Base-by-base conservation (phyloP, 2,797 vertebrate species). In the Megaceryle alcyon region DNA sequence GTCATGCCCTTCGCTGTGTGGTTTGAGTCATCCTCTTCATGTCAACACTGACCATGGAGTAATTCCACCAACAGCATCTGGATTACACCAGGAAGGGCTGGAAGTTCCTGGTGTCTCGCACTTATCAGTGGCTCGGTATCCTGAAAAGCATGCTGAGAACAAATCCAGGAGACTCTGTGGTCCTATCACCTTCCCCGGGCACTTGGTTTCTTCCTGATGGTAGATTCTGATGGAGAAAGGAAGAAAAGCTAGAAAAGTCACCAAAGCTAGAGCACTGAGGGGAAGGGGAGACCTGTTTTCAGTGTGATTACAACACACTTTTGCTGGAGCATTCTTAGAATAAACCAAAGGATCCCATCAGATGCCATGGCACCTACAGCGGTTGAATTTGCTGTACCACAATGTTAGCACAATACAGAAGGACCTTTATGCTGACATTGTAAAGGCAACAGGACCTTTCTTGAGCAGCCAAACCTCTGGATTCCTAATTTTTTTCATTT, bases 161-260 rank as follows among this genome's bases (percentile, higher is more conserved):
- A 96, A 97, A 94, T 80, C 94, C 94, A 92, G 97, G 81, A 96
- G 53, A 7, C 26, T 41, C 84, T 76, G 13, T 0, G 15, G n/a
- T 43, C 60, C 73, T 3, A 4, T 43, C 54, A 10, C 26, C 41
- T 91, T 78, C 77, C 61, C 61, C 10, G 13, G 75, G 72, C 37
- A 22, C 56, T 80, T 6, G 25, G 41, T 21, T 64, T 54, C 82
- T 53, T 93, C 59, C 81, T 63, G 60, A n/a, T 41, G 60, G 39
- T 29, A 63, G 26, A 63, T 63, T 44, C 59, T 43, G 33, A 15
- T 6, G 22, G 54, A 72, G 49, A 59, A 82, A 59, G 39, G 28
- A 69, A 37, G 41, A 59, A 43, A 64, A 72, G 39, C 20, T 80
- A 8, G 15, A 80, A 73, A 90, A 94, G 22, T 17, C 23, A 23